Evolutionary conservation across 2,797 vertebrate species (phyloP).

Genomic region (Philypnodon macrostomus): DNA sequence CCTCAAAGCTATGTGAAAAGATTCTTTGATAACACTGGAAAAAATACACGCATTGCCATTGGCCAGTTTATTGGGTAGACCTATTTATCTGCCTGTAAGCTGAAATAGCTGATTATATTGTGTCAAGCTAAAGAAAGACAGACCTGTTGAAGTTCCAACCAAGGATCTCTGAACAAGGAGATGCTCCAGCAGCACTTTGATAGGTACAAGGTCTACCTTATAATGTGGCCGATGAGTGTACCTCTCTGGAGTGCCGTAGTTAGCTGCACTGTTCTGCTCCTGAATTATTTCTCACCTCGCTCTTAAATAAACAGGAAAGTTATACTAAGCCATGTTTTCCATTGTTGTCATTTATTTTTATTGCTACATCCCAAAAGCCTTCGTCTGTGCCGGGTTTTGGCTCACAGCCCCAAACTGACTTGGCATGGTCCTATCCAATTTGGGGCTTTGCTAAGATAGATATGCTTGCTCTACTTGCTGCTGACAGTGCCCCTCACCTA

Average conservation of each 20-base stretch:
- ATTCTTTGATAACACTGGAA: too few relatives aligned
- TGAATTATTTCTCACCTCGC: conserved; percentile 12
- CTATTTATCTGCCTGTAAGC: too few relatives aligned
- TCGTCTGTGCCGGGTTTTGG: conserved; percentile 49
- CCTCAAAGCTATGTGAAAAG: conserved; percentile 14
- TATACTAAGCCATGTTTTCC: conserved; percentile 29
- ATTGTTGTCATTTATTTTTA: conserved; percentile 43
- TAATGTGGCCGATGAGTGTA: too few relatives aligned
- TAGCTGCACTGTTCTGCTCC: neutral
- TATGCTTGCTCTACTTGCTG: conserved; percentile 69
- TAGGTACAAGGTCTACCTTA: too few relatives aligned
- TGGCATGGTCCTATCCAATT: conserved; percentile 74
- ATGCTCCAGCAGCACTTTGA: too few relatives aligned
- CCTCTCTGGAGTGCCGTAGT: too few relatives aligned
- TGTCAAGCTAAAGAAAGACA: too few relatives aligned
- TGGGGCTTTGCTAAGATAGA: conserved; percentile 75
- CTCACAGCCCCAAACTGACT: conserved; percentile 58
- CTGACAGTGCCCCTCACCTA: conserved; percentile 62
- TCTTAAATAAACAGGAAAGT: conserved; percentile 28
- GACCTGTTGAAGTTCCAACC: too few relatives aligned
- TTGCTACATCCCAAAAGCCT: conserved; percentile 32
- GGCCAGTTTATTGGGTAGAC: too few relatives aligned
- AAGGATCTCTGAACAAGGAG: too few relatives aligned
- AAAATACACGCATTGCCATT: too few relatives aligned
- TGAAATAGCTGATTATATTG: too few relatives aligned